Base-by-base conservation (phyloP, 2,888 invertebrate genomes). In the Leptopterna dolabrata region DNA sequence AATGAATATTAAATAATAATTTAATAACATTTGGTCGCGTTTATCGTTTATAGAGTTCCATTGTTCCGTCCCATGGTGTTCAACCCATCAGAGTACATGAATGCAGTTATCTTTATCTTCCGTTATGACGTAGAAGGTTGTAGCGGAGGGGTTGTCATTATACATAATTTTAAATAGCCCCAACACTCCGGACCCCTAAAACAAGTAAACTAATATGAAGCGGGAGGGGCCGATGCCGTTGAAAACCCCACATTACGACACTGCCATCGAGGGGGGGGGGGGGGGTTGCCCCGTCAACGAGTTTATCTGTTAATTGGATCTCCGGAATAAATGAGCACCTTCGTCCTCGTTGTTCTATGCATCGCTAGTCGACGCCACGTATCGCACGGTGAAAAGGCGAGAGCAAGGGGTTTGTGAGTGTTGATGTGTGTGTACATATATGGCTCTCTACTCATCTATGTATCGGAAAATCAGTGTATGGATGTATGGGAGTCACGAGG, bases 271-370 rank as follows among this genome's bases (percentile, higher is more conserved):
- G 27, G 13, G 27, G 63, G 13, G 24, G 63, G 24, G 24, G 63
- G 24, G 63, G 63, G 47, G 11, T 27, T 6, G 63, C 63, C n/a
- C n/a, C 1, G n/a, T 63, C 63, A 24, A 63, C 63, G 63, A 63
- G 63, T 63, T 63, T 63, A 63, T 63, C 63, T 63, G 24, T 63
- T 63, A 63, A 63, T 63, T 63, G 63, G 63, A 63, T 63, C 63
- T 24, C 63, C 63, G 63, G 63, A 63, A 63, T 63, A 63, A 63
- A 63, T 19, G 63, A 24, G 51, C 51, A n/a, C n/a, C n/a, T n/a
- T n/a, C n/a, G n/a, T n/a, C 13, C 24, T 63, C 9, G 24, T 27
- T 24, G 63, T 63, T 63, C 27, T 63, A 63, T 63, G 24, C 63
- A 63, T 63, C n/a, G n/a, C n/a, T n/a, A n/a, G n/a, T n/a, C n/a